Percentiles rank a stretch among this genome's conserved stretches.
phyloP scores from a whole-genome alignment of 1,140 invertebrate species.

The Lepidostoma basale region DNA sequence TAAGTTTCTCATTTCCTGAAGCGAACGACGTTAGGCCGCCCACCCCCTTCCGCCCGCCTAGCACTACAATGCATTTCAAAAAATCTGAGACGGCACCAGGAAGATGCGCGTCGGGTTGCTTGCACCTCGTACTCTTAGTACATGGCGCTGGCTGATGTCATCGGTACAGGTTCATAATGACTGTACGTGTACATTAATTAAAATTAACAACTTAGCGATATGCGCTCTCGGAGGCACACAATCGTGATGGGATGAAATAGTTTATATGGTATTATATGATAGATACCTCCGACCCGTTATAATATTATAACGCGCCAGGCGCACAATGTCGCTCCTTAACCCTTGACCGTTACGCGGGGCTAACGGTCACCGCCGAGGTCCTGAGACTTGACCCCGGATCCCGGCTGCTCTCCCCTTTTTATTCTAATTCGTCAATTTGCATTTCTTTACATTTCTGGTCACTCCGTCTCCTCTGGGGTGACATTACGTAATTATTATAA shows the following conservation, averaged over 20 bases:
- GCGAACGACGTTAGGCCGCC: constrained; percentile 18
- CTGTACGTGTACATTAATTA: too few relatives aligned
- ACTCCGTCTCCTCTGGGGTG: neutral
- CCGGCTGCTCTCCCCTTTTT: neutral
- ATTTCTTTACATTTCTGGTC: neutral
- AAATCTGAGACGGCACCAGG: neutral
- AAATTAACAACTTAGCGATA: too few relatives aligned
- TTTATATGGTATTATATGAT: too few relatives aligned
- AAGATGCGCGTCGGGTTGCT: neutral
- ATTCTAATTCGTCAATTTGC: constrained; percentile 14
- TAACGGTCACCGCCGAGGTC: constrained; percentile 36
- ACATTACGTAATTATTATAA: neutral
- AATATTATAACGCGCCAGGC: constrained; percentile 8
- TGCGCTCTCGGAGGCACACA: too few relatives aligned
- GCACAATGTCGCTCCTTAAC: constrained; percentile 20
- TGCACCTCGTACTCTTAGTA: too few relatives aligned
- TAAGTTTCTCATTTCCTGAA: constrained; percentile 36
- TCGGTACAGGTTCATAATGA: too few relatives aligned
- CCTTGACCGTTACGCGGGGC: constrained; percentile 28
- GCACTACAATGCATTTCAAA: constrained; percentile 13
- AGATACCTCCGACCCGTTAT: constrained; percentile 3
- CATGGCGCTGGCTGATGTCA: too few relatives aligned
- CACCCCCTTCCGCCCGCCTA: neutral
- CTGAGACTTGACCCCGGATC: constrained; percentile 25
- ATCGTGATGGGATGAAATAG: too few relatives aligned